Evolutionary conservation across 2,888 invertebrate species (phyloP), one percentile per base, ranked within the genome.

Genomic region (Cantharis flavilabris): DNA sequence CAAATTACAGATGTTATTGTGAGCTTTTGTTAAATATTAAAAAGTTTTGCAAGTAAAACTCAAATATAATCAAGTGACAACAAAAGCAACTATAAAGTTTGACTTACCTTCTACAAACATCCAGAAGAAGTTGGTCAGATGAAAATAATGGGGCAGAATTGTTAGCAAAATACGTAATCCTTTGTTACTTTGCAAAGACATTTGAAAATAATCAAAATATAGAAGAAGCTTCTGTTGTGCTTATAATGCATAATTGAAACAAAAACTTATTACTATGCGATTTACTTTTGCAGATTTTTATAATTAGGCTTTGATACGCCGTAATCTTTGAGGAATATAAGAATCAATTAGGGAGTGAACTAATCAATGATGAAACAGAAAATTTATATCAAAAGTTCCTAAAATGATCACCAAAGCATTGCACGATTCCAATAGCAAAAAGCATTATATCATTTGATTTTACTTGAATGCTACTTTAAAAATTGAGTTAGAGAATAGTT

Each of bases 81-180:
- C 49, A 49, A n/a, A 49, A 49, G 7, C 49, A n/a, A 49, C 49
- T n/a, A 49, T 11, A 67, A 67, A 67, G 65, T 23, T 67, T n/a
- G 14, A 78, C 86, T 89, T 89, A 96, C 96, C 96, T 93, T 97
- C 96, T 20, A 97, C 96, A 84, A 98, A 94, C 98, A 98, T 98
- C 98, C 98, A 98, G 89, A 97, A 98, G 90, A 97, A 98, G 88
- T 97, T 97, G 14, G 97, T 97, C 84, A 96, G 90, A 85, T 96
- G 95, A 85, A 96, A 95, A 88, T 97, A 98, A 87, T 96, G 96
- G 85, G 96, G 93, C 73, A 96, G 90, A 75, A 95, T 92, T 79
- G 94, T 92, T 80, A 95, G 89, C 70, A 93, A 90, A 84, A 94
- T 92, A 88, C 95, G 95, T 70, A 93, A 92, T 9, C 82, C 81